Evolutionary conservation across 2,888 invertebrate genomes (phyloP).

Genomic region (Drosophila multiciliata): DNA sequence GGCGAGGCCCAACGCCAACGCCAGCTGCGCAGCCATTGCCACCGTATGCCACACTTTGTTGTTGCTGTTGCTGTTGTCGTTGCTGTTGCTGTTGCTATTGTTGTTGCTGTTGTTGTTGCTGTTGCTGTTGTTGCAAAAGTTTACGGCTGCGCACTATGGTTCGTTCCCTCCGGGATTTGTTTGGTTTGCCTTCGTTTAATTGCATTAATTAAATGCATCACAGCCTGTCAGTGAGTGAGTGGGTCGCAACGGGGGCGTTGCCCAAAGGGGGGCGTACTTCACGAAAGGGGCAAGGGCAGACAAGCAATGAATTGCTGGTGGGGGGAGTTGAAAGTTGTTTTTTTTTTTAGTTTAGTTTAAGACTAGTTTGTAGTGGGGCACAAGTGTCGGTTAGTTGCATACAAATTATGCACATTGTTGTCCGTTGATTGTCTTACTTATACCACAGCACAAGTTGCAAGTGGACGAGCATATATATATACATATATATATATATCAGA

Average conservation of each 20-base stretch:
- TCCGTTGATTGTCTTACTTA: not conserved
- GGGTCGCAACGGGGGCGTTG: constrained; percentile 28
- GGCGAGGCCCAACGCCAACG: constrained; percentile 59
- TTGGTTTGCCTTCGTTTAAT: constrained; percentile 70
- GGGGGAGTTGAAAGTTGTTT: not conserved
- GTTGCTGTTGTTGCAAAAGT: constrained; percentile 31
- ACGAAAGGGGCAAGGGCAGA: not conserved
- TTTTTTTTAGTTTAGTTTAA: not conserved
- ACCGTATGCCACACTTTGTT: constrained; percentile 62
- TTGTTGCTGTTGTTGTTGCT: not conserved
- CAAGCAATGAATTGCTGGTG: not conserved
- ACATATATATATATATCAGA: not conserved
- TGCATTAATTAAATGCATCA: constrained; percentile 71
- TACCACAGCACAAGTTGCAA: not conserved
- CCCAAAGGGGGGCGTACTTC: too few species aligned
- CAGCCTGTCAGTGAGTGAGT: constrained; percentile 28
- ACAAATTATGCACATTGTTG: constrained; percentile 50
- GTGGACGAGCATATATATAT: not conserved
- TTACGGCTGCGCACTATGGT: constrained; percentile 37
- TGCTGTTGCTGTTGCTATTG: not conserved
- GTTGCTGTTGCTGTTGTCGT: constrained; percentile 25
- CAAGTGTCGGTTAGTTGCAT: constrained; percentile 22
- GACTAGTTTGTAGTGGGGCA: constrained; percentile 1
- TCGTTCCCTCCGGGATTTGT: constrained; percentile 45
- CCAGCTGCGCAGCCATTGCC: constrained; percentile 62